A percentile compares a stretch with the other conserved stretches of the same genome.
Evolutionary conservation across 2,113 vertebrate species (phyloP).

Genomic region (Rallus limicola): DNA sequence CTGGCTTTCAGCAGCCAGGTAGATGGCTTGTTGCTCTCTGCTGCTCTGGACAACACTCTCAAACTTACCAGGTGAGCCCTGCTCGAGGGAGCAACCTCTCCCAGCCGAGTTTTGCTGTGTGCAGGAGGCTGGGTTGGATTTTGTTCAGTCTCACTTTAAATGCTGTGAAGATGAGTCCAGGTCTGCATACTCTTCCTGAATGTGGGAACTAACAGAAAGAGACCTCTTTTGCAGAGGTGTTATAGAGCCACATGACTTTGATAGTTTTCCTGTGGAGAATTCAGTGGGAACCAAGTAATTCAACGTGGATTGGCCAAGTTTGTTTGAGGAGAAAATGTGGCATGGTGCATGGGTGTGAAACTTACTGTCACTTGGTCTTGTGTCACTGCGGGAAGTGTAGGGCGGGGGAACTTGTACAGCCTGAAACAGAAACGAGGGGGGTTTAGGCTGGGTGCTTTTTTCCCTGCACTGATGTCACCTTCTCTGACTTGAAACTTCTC

Average conservation of each 20-base stretch:
- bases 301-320: rapidly evolving
- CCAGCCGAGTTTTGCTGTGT: not conserved
- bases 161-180: not conserved
- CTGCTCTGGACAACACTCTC: conserved; percentile 89
- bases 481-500: not conserved
- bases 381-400: not conserved
- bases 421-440: not conserved
- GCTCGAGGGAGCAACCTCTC: not conserved
- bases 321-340: not conserved
- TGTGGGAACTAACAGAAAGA: not conserved
- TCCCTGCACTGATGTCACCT: not conserved
- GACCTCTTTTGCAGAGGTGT: not conserved
- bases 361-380: not conserved
- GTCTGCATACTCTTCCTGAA: not conserved
- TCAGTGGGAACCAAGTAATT: not conserved
- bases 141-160: not conserved
- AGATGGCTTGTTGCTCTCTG: conserved; percentile 90
- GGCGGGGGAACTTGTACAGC: not conserved
- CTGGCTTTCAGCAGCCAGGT: conserved; percentile 84
- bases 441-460: not conserved
- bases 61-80: conserved; percentile 91
- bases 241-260: not conserved
- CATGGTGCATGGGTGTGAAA: not conserved
- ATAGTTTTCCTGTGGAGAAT: not conserved
- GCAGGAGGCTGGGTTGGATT: not conserved